These are phyloP conservation scores for Serripes groenlandicus DNA, from an alignment of 2,888 invertebrate species.

Conservation along the genomic window DNA sequence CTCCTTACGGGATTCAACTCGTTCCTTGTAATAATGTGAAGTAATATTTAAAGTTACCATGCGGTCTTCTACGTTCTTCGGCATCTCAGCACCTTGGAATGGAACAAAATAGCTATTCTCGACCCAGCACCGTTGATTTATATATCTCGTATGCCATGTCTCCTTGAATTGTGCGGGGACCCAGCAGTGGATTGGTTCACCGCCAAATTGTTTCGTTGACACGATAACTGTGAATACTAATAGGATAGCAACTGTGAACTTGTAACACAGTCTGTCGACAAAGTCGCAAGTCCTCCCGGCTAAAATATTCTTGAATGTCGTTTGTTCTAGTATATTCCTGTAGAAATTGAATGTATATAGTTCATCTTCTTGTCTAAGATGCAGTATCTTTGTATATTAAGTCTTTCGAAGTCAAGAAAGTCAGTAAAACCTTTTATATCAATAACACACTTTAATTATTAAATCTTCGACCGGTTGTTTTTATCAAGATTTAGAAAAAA, in stretches of 20 bases:
- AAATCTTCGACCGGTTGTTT: no score
- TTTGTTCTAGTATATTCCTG: background rate
- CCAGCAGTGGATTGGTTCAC: conserved; percentile 82
- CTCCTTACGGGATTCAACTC: no score
- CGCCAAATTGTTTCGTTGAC: conserved; percentile 77
- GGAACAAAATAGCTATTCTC: conserved; percentile 87
- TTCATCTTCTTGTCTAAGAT: no score
- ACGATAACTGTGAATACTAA: conserved; percentile 78
- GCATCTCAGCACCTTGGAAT: conserved; percentile 66
- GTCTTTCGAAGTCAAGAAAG: no score
- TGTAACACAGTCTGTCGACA: conserved; percentile 78
- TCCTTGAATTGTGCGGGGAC: conserved; percentile 80
- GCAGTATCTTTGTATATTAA: no score
- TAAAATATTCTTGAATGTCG: conserved; percentile 5
- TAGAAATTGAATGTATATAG: no score
- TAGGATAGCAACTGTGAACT: conserved; percentile 75
- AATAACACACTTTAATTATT: no score
- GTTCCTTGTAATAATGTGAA: no score
- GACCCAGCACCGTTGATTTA: conserved; percentile 88
- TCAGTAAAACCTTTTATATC: no score
- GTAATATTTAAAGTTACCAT: no score
- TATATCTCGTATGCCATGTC: conserved; percentile 87
- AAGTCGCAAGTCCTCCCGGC: conserved; percentile 73
- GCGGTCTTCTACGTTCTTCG: conserved; percentile 50
- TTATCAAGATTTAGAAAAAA: no score